Conservation (phyloP, 2,888 invertebrate species). For the Polymixis flavicincta region DNA sequence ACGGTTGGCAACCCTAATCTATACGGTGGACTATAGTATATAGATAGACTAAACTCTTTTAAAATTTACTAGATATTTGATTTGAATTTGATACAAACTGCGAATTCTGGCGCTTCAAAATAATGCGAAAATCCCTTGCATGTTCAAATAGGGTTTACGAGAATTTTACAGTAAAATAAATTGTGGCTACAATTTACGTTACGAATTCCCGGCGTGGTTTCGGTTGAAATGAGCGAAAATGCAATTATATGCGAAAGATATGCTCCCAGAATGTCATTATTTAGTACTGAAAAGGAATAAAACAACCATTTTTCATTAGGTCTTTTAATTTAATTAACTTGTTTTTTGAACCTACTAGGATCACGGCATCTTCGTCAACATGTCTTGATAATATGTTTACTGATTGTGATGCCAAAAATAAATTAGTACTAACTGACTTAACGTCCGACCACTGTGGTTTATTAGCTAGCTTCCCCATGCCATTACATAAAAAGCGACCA, state of each 20-base stretch:
- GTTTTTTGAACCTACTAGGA: no score
- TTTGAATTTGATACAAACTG: not conserved
- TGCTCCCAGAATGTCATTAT: slow-evolving; percentile 13
- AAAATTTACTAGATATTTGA: slow-evolving; percentile 8
- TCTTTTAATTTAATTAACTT: no score
- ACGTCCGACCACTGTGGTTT: no score
- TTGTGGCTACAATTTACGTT: not conserved
- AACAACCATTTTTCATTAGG: no score
- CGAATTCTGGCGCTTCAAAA: not conserved
- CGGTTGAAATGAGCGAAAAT: not conserved
- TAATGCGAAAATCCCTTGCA: not conserved
- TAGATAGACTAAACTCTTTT: not conserved
- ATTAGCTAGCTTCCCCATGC: no score
- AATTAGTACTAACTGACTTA: no score
- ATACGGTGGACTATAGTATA: not conserved
- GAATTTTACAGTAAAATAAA: not conserved
- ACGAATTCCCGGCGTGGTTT: not conserved
- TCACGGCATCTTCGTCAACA: no score
- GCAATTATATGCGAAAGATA: not conserved
- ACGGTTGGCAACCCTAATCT: no score
- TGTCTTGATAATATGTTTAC: no score
- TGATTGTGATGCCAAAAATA: no score
- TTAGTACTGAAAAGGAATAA: slow-evolving; percentile 17
- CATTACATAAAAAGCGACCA: no score
- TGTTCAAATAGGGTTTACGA: not conserved